These are phyloP conservation scores for Drosophila formosana DNA, from an alignment of 2,888 invertebrate species.

Conservation along the genomic window DNA sequence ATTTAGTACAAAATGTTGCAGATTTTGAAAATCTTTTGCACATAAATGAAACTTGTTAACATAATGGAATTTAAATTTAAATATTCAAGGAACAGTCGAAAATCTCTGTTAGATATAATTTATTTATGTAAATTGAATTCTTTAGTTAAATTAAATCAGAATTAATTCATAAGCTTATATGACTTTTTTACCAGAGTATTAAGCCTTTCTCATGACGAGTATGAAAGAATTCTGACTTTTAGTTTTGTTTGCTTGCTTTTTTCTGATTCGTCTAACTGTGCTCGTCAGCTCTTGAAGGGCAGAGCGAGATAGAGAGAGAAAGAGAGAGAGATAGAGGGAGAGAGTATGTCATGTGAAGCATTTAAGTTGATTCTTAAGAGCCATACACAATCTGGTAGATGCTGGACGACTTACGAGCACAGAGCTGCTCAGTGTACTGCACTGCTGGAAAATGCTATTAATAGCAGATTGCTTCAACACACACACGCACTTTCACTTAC, in stretches of 20 bases:
- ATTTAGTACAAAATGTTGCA: too few species aligned
- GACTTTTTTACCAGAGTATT: constrained; percentile 12
- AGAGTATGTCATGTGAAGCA: constrained; percentile 40
- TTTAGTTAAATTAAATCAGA: too few species aligned
- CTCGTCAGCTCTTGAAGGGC: constrained; percentile 21
- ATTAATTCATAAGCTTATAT: too few species aligned
- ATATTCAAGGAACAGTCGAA: too few species aligned
- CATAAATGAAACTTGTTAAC: too few species aligned
- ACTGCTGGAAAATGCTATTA: constrained; percentile 44
- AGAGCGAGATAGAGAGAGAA: too few species aligned
- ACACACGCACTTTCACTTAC: constrained; percentile 8
- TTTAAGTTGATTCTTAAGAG: constrained; percentile 41
- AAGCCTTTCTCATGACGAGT: neutral
- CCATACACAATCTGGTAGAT: constrained; percentile 28
- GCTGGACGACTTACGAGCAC: constrained; percentile 15
- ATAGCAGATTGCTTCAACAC: constrained; percentile 52
- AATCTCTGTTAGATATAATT: too few species aligned
- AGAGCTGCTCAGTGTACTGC: constrained; percentile 1
- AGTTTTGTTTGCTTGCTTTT: constrained; percentile 4
- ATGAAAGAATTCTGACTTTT: neutral
- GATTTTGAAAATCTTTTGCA: too few species aligned
- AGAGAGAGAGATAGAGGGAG: neutral
- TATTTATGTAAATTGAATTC: too few species aligned
- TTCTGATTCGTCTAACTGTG: constrained; percentile 25
- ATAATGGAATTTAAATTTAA: too few species aligned